Evolutionary conservation across 1,140 invertebrate species (phyloP).

Genomic region (Oncopodura yosiiana): DNA sequence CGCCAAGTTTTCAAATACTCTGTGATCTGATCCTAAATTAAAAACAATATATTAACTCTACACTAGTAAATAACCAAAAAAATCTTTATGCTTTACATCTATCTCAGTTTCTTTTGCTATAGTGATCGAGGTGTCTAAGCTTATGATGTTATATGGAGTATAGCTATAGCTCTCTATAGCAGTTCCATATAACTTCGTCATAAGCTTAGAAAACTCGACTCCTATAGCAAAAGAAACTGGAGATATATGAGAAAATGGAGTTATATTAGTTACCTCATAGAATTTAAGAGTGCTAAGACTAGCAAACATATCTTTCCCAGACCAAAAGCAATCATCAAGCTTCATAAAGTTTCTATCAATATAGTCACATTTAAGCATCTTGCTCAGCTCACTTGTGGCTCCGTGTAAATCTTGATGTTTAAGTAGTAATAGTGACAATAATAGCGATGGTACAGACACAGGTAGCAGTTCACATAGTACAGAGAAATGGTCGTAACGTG

Average conservation of each 20-base stretch:
- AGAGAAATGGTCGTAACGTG: slow-evolving; percentile 61
- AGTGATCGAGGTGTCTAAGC: neutral
- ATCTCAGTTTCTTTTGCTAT: no score
- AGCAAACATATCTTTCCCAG: slow-evolving; percentile 8
- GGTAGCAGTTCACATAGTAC: slow-evolving; percentile 57
- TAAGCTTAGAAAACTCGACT: no score
- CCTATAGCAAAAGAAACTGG: neutral
- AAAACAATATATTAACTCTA: neutral
- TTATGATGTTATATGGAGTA: no score
- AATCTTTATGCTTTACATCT: no score
- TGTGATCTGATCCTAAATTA: neutral
- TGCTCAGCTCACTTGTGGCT: neutral
- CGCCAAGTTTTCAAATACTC: neutral
- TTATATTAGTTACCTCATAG: slow-evolving; percentile 8
- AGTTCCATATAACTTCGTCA: no score
- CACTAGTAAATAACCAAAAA: neutral
- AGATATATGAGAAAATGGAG: no score
- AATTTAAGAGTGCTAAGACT: neutral
- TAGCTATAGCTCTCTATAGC: no score
- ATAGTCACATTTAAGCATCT: slow-evolving; percentile 10
- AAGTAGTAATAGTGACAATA: slow-evolving; percentile 27
- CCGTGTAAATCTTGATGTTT: slow-evolving; percentile 1
- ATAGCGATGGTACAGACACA: slow-evolving; percentile 54
- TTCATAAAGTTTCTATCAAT: neutral
- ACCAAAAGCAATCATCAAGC: slow-evolving; percentile 6